These are phyloP conservation scores for Chinchilla lanigera DNA, from an alignment of 2,113 vertebrate genomes.

Conservation along the genomic window DNA sequence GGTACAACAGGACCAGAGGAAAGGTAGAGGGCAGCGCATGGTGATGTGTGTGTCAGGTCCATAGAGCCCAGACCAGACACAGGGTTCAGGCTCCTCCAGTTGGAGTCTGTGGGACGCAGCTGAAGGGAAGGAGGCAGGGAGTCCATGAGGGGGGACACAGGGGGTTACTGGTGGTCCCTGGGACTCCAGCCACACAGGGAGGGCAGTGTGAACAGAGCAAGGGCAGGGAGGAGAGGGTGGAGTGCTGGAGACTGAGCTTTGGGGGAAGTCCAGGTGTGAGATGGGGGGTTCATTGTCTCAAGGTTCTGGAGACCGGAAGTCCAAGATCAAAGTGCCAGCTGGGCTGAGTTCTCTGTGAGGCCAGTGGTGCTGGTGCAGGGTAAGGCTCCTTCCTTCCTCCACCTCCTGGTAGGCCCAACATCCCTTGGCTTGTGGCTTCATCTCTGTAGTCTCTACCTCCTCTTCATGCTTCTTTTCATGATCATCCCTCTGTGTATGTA, in stretches of 20 bases:
- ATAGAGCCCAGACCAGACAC: neutral
- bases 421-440: neutral
- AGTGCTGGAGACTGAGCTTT: neutral
- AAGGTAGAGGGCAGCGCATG: accelerated
- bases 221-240: neutral
- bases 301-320: too few relatives aligned
- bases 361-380: neutral
- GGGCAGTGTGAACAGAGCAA: too few relatives aligned
- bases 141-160: accelerated
- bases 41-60: neutral
- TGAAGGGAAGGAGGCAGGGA: too few relatives aligned
- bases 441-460: neutral
- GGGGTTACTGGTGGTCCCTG: too few relatives aligned
- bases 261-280: too few relatives aligned
- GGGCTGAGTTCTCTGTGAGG: neutral
- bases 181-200: neutral
- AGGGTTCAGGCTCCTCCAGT: neutral
- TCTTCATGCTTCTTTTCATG: accelerated
- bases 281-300: accelerated
- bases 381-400: neutral
- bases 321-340: neutral
- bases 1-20: neutral
- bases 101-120: too few relatives aligned
- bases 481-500: accelerated
- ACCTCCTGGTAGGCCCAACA: neutral